Base-by-base conservation (phyloP, 2,113 vertebrate genomes). In the Takifugu bimaculatus region DNA sequence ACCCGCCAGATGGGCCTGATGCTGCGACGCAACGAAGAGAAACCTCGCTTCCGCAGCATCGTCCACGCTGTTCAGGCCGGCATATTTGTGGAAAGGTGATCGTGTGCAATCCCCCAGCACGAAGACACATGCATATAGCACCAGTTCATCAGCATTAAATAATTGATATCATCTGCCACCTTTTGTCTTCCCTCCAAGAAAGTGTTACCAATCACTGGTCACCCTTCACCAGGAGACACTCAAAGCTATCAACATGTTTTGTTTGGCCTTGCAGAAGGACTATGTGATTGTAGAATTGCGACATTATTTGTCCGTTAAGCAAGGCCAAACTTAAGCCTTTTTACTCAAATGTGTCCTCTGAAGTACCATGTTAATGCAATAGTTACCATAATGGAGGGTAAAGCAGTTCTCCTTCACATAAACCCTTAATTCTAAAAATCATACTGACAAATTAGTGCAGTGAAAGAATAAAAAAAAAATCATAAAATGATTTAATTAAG, bases 51-150 rank as follows among this genome's bases (percentile, higher is more conserved):
- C 86, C 92, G 94, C 62, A 98, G 92, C 89, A 98, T 99, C 0
- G 97, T 99, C 48, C 97, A 99, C 4, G 97, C 96, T 1, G 96
- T 99, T 42, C 96, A 99, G 88, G 97, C 97, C 56, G 97, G 97
- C 42, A 98, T 99, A 85, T 99, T 98, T 76, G 97, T 99, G 14
- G 97, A 99, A 87, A 95, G 97, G 97, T 99, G 70, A 47, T 59
- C 13, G 32, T 28, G 10, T 26, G 42, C 32, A 10, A 54, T 9
- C 50, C 26, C 53, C 54, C 50, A 64, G 39, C 65, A 58, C 26
- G 55, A 27, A 13, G 45, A 42, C 26, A 60, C 58, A 39, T 11
- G 7, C 44, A 63, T 25, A 47, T 26, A 35, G 2, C 3, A 5
- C 3, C 63, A 28, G 6, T 27, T 45, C 43, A 55, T 13, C 27